A percentile compares a stretch with the other conserved stretches of the same genome.
phyloP scores from a whole-genome alignment of 1,140 invertebrate genomes.

The Drosophila sturtevanti region DNA sequence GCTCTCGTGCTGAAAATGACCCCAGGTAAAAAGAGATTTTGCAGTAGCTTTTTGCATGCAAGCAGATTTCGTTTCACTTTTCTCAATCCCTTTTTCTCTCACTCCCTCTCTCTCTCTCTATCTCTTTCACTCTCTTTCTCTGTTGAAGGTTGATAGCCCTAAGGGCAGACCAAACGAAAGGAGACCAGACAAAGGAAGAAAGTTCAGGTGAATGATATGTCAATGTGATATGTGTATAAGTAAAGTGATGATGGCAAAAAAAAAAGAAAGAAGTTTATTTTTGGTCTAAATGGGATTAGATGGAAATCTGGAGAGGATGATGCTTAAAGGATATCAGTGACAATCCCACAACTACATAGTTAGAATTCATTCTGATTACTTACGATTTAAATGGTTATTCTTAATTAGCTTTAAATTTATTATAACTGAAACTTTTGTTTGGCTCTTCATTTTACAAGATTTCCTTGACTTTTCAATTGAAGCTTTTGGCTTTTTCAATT shows the following conservation, averaged over 20 bases:
- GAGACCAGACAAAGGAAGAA: constrained; percentile 10
- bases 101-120: background rate
- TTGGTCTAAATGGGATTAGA: background rate
- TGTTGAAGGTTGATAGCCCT: constrained; percentile 66
- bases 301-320: background rate
- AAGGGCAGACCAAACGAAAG: constrained; percentile 22
- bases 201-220: constrained; percentile 57
- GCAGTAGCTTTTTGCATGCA: constrained; percentile 57
- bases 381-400: background rate
- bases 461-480: constrained; percentile 15
- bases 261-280: background rate
- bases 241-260: constrained; percentile 23
- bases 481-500: constrained; percentile 39
- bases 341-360: background rate
- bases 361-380: background rate
- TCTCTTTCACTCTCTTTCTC: constrained; percentile 2
- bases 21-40: constrained; percentile 72
- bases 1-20: constrained; percentile 64
- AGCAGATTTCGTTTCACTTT: constrained; percentile 29
- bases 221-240: constrained; percentile 48
- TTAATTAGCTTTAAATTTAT: background rate
- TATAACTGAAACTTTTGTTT: background rate
- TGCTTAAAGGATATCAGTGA: background rate
- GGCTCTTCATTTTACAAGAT: background rate
- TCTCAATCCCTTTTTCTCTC: background rate